A percentile compares a stretch with the other conserved stretches of the same genome.
Evolutionary conservation across 1,140 invertebrate species (phyloP).

Genomic region (Mactra quadrangularis): DNA sequence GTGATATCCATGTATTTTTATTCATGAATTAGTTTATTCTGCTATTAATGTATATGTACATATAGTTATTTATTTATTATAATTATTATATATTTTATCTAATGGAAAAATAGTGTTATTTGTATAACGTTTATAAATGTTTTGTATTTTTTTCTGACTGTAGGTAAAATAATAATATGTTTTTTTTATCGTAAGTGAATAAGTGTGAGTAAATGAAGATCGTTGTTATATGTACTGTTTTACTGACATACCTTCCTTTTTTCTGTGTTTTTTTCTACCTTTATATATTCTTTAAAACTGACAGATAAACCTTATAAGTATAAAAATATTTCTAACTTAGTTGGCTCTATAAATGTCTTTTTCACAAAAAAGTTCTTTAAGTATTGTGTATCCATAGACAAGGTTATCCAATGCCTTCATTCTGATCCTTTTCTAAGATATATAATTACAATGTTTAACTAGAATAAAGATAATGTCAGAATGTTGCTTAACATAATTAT

Average conservation of each 20-base stretch:
- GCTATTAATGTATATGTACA: conserved; percentile 25
- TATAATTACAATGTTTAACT: too few species aligned
- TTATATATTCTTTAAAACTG: neutral
- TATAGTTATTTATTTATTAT: conserved; percentile 28
- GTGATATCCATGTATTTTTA: conserved; percentile 45
- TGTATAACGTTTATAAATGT: neutral
- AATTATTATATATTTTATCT: conserved; percentile 6
- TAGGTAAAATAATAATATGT: neutral
- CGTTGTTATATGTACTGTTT: neutral
- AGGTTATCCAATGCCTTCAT: too few species aligned
- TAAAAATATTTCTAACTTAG: too few species aligned
- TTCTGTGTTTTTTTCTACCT: neutral
- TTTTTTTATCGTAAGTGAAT: neutral
- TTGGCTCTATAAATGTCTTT: too few species aligned
- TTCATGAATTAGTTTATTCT: conserved; percentile 16
- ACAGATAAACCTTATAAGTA: too few species aligned
- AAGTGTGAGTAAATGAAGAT: neutral
- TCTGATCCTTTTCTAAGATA: too few species aligned
- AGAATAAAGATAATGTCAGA: too few species aligned
- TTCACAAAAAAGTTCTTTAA: too few species aligned
- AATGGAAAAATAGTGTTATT: neutral
- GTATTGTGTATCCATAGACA: too few species aligned
- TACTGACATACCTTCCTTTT: neutral
- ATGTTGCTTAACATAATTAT: too few species aligned
- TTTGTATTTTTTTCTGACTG: neutral